Base-by-base conservation (phyloP, 2,888 invertebrate genomes). In the Brachylomia viminalis region DNA sequence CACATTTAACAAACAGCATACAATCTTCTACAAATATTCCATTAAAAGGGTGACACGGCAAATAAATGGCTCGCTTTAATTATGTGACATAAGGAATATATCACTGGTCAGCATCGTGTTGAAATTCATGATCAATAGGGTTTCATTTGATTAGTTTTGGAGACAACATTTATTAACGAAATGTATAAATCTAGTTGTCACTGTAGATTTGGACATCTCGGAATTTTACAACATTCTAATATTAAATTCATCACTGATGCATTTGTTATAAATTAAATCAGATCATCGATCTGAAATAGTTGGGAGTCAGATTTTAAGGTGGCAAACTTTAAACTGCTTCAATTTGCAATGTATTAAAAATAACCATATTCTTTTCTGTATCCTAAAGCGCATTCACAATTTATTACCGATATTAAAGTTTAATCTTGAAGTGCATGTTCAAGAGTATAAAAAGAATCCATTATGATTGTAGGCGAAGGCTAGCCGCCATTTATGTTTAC, bases 381-480 rank as follows among this genome's bases (percentile, higher is more conserved):
- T 52, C 62, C 47, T 54, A 67, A 67, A 66, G 66, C 72, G 38
- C 76, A 76, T 77, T 52, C 56, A 76, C 70, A 79, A 80, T 82
- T 84, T 84, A 86, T 69, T 68, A 73, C 72, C 66, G 71, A 66
- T 75, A 76, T 80, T 82, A 86, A 86, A 78, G 23, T 82, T 73
- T 86, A 81, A 79, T 77, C 75, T 77, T 38, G 47, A 80, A 83
- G 59, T 77, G 72, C 65, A 76, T 75, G 58, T 47, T 70, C 45
- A 64, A 72, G 62, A 75, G n/a, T 78, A 82, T 82, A 85, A 82
- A 79, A 83, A 86, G 47, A 86, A 78, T 76, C 82, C 84, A 84
- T 75, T 79, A 84, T 78, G 75, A 72, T 74, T 77, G 73, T 79
- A 82, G 74, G 47, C 74, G 66, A 77, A 72, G 59, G 69, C 76